These are phyloP conservation scores for Leptonema lineaticorne DNA, from an alignment of 1,140 invertebrate genomes.

Conservation along the genomic window DNA sequence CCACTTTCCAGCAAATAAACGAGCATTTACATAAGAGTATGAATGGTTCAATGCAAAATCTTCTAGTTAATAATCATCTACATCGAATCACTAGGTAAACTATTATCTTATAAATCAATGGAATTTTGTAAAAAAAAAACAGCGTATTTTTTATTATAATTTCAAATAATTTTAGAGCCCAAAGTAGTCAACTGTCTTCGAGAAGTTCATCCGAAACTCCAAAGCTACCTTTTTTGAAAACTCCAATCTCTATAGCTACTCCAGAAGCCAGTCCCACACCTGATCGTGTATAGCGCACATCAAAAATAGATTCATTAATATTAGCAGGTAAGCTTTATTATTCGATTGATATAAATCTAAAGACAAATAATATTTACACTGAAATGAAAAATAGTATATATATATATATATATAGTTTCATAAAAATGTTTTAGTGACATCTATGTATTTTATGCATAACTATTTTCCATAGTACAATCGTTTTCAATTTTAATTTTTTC, in stretches of 20 bases:
- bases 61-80: not conserved
- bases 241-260: constrained; percentile 9
- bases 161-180: constrained; percentile 10
- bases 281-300: constrained; percentile 7
- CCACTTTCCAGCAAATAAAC: constrained; percentile 4
- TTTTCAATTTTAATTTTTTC: no score
- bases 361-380: not conserved
- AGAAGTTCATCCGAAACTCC: constrained; percentile 7
- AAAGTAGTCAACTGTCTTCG: constrained; percentile 13
- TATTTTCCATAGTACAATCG: no score
- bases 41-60: constrained; percentile 19
- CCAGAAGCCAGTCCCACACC: constrained; percentile 10
- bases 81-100: constrained; percentile 7
- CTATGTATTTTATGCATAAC: not conserved
- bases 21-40: constrained; percentile 10
- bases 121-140: no score
- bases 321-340: constrained; percentile 5
- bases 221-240: constrained; percentile 19
- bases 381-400: not conserved
- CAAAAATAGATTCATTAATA: not conserved
- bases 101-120: not conserved
- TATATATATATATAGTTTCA: not conserved
- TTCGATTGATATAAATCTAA: not conserved
- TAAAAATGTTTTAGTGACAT: constrained; percentile 11
- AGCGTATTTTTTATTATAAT: no score